phyloP scores from a whole-genome alignment of 2,797 vertebrate genomes.

The Sparus aurata region DNA sequence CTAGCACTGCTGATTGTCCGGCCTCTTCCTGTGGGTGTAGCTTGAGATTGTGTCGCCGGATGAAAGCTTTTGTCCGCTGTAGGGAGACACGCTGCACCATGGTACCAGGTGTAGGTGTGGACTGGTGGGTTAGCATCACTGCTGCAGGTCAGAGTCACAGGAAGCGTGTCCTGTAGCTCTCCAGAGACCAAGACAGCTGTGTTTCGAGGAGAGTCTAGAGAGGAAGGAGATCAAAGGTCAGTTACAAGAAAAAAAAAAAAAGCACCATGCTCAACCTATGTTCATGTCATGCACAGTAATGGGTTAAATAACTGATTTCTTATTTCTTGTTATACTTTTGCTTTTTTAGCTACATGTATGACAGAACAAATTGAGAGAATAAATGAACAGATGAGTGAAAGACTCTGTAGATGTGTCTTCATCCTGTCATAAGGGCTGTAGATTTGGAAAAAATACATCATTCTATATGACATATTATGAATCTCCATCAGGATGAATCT shows the following conservation, averaged over 20 bases:
- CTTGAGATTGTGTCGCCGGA: conserved; percentile 13
- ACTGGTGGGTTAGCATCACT: conserved; percentile 79
- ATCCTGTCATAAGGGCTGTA: no score
- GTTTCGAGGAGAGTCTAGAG: conserved; percentile 70
- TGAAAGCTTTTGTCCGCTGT: conserved; percentile 54
- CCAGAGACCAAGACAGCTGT: conserved; percentile 30
- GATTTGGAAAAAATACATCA: neutral
- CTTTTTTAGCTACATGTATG: neutral
- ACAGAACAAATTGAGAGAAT: neutral
- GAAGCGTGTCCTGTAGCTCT: neutral
- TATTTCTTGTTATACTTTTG: neutral
- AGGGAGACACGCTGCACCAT: conserved; percentile 58
- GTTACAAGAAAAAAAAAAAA: no score
- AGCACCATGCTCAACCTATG: neutral
- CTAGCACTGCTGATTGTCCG: conserved; percentile 39
- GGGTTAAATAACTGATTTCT: neutral
- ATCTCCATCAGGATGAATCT: neutral
- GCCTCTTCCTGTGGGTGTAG: conserved; percentile 7
- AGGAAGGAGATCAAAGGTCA: conserved; percentile 10
- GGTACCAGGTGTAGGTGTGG: conserved; percentile 68
- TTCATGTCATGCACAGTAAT: neutral
- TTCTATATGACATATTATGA: neutral
- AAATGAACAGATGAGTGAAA: neutral
- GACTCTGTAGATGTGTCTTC: neutral
- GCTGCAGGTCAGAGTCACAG: conserved; percentile 75